Evolutionary conservation across 2,797 vertebrate species (phyloP), one percentile per base, ranked within the genome.

Genomic region (Thalassophryne amazonica): DNA sequence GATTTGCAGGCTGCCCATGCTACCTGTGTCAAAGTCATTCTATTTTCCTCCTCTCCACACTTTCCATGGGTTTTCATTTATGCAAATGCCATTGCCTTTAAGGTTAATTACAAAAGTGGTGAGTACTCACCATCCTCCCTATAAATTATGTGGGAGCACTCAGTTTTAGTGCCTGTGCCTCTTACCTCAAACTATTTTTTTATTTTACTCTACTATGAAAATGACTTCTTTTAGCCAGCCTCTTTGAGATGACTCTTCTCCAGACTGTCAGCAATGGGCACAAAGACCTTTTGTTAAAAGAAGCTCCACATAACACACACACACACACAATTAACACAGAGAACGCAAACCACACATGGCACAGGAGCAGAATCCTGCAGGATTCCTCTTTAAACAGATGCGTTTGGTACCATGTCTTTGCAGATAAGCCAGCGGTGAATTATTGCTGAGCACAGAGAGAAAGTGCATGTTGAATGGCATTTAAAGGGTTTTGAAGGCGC

Each of bases 401-500:
- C n/a, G 35, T 69, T 69, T 46, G 42, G 22, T 23, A 42, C 8
- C 15, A 39, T 42, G 31, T 43, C 25, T 48, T 49, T 69, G 11
- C 45, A 55, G 38, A 36, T 62, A 59, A 70, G 9, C 12, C 11
- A 21, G 28, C 13, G 1, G 30, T 64, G 35, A 71, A 40, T 55
- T 65, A 52, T 28, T 37, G 18, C 45, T 65, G 48, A 57, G 52
- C 49, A 43, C 12, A 6, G 29, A 50, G 14, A 39, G 36, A 40
- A 51, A 36, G 19, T 69, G 51, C 48, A 69, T 76, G 69, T 37
- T 37, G 63, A 78, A 58, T 56, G 50, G 32, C 37, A 63, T 74
- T 58, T 62, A 68, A 58, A 70, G 39, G 36, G 52, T 36, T 58
- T 33, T 35, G 16, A 55, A 56, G 55, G 62, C 32, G 20, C 32